Evolutionary conservation across 92 coral and sea anemone species (phyloP), one percentile per base, ranked within the genome.

Genomic region (Galaxea fascicularis): DNA sequence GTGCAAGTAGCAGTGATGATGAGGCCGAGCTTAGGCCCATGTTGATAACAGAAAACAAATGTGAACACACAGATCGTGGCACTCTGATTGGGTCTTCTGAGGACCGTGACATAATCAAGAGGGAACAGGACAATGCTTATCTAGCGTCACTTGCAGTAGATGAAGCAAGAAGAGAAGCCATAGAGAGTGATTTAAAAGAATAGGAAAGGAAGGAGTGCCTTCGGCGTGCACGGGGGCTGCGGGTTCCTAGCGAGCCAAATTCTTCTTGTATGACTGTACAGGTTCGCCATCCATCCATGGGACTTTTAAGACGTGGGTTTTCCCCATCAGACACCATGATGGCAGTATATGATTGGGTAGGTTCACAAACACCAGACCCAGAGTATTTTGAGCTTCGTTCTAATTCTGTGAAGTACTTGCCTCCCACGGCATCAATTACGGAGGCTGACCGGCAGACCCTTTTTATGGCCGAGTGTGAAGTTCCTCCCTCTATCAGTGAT

Each of bases 341-440:
- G 81, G 30, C 86, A 8, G 86, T 87, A 4, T 88, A 76, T 76
- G 91, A 82, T n/a, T 88, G 88, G 92, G 71, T 77, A 39, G 92
- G 92, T 15, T 88, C 92, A 8, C 71, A 82, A 49, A 39, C 82
- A 63, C 41, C 65, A 13, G 85, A 74, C 49, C 92, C 85, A 58
- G 88, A 88, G 77, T 60, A 88, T 77, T 88, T 83, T 60, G 71
- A 29, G 56, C 90, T 87, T 35, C 51, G n/a, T 71, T 70, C 78
- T 18, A 73, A 73, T 71, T 27, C 78, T 68, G 76, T 29, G 67
- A 65, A 79, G 84, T 79, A 52, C 77, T 54, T 67, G 29, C 46
- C 56, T 82, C 79, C 80, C 54, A 73, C 31, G 39, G 66, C 60
- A 30, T 66, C 79, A 82, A 62, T 72, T 28, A 17, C 27, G n/a